Evolutionary conservation across 2,888 invertebrate species (phyloP).

Genomic region (Torymus tubicola): DNA sequence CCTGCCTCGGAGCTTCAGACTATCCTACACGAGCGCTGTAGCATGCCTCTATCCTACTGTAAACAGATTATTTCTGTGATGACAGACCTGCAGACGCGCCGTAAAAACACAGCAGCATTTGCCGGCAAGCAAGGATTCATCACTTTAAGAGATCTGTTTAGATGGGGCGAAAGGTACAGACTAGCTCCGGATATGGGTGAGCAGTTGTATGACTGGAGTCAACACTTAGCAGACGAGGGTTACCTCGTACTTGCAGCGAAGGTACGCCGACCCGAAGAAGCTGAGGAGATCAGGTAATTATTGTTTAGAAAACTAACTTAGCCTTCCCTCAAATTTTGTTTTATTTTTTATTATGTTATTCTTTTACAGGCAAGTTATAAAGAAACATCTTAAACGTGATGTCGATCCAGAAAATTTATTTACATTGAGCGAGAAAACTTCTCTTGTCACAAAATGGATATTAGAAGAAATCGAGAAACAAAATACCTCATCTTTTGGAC

Average conservation of each 20-base stretch:
- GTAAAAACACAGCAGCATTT: constrained; percentile 92
- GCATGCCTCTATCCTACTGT: constrained; percentile 90
- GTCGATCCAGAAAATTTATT: constrained; percentile 86
- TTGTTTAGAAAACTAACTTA: neutral
- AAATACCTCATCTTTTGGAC: constrained; percentile 80
- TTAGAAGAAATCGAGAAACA: constrained; percentile 82
- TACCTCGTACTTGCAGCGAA: constrained; percentile 95
- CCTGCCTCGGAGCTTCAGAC: constrained; percentile 90
- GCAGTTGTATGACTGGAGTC: constrained; percentile 94
- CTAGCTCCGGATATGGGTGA: constrained; percentile 80
- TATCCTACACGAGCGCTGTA: constrained; percentile 92
- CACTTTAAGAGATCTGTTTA: constrained; percentile 94
- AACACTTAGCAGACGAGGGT: constrained; percentile 97
- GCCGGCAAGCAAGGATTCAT: constrained; percentile 95
- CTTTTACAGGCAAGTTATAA: constrained; percentile 81
- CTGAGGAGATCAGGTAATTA: constrained; percentile 87
- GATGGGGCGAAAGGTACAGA: constrained; percentile 97
- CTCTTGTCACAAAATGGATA: constrained; percentile 86
- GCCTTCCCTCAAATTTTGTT: neutral
- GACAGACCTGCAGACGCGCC: constrained; percentile 86
- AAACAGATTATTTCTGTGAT: constrained; percentile 94
- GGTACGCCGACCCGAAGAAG: constrained; percentile 91
- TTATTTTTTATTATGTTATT: neutral
- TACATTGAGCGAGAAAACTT: constrained; percentile 82
- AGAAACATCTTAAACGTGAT: constrained; percentile 87